Percentiles rank a stretch among this genome's conserved stretches.
These are phyloP conservation scores for Drosophila pullipes DNA, from an alignment of 2,888 invertebrate species.

Conservation along the genomic window DNA sequence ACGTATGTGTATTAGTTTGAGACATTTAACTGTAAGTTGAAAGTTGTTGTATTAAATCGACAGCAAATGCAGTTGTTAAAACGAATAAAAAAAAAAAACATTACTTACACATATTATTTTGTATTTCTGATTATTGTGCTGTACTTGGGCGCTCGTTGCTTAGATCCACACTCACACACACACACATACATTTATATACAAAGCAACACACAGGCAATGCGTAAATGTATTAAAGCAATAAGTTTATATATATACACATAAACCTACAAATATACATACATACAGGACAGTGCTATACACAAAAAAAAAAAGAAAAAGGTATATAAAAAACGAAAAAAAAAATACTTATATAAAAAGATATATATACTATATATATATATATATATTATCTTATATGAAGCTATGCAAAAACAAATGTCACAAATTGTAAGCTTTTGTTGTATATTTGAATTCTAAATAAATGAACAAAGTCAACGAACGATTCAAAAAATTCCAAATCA, in stretches of 20 bases:
- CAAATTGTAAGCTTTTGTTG: constrained; percentile 79
- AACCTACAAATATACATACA: constrained; percentile 71
- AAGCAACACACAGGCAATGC: constrained; percentile 44
- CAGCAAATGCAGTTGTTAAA: constrained; percentile 49
- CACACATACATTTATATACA: constrained; percentile 22
- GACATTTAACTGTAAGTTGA: constrained; percentile 31
- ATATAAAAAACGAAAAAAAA: constrained; percentile 21
- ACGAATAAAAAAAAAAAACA: constrained; percentile 39
- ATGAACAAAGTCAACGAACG: constrained; percentile 66
- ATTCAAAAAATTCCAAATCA: constrained; percentile 49
- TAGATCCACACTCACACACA: constrained; percentile 32
- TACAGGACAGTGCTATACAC: constrained; percentile 68
- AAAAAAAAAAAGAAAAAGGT: constrained; percentile 40
- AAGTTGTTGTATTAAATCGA: constrained; percentile 41
- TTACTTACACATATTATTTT: constrained; percentile 43
- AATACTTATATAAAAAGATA: constrained; percentile 44
- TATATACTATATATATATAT: constrained; percentile 48
- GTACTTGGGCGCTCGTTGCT: constrained; percentile 47
- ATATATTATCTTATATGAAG: constrained; percentile 52
- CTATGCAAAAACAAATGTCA: constrained; percentile 59
- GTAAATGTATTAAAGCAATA: constrained; percentile 75
- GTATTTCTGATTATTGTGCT: constrained; percentile 33
- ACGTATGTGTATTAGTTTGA: constrained; percentile 54
- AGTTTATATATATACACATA: constrained; percentile 69
- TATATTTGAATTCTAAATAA: constrained; percentile 77